These are phyloP conservation scores for Marcusenius ussheri DNA, from an alignment of 2,113 vertebrate species.

Conservation along the genomic window DNA sequence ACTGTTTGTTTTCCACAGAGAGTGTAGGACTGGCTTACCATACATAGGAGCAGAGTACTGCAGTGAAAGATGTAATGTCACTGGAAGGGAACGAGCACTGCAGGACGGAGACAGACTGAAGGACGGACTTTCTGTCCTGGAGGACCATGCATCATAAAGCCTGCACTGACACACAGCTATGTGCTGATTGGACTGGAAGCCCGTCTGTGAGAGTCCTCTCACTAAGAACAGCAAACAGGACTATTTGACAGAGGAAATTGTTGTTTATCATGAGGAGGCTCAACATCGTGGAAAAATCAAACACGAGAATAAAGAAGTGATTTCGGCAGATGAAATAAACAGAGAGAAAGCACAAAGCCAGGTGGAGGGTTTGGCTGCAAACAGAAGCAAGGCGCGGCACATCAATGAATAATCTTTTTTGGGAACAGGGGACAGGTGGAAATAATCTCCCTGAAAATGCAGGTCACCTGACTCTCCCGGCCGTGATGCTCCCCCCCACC, in stretches of 20 bases:
- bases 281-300: neutral
- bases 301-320: conserved; percentile 1
- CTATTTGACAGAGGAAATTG: neutral
- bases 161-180: neutral
- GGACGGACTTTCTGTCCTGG: neutral
- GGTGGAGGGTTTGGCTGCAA: neutral
- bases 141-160: neutral
- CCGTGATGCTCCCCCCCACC: neutral
- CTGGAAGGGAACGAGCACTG: neutral
- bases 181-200: neutral
- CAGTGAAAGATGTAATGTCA: neutral
- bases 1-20: neutral
- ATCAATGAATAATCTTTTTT: neutral
- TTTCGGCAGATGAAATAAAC: neutral
- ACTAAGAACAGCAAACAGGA: neutral
- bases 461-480: neutral
- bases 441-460: neutral
- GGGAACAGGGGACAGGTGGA: neutral
- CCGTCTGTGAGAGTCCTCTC: neutral
- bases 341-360: neutral
- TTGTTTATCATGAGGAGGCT: conserved; percentile 1
- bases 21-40: neutral
- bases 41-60: neutral
- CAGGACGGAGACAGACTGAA: neutral
- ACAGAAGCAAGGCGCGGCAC: neutral